Evolutionary conservation across 2,888 invertebrate species (phyloP), one percentile per base, ranked within the genome.

Genomic region (Drosophila sordidapex): DNA sequence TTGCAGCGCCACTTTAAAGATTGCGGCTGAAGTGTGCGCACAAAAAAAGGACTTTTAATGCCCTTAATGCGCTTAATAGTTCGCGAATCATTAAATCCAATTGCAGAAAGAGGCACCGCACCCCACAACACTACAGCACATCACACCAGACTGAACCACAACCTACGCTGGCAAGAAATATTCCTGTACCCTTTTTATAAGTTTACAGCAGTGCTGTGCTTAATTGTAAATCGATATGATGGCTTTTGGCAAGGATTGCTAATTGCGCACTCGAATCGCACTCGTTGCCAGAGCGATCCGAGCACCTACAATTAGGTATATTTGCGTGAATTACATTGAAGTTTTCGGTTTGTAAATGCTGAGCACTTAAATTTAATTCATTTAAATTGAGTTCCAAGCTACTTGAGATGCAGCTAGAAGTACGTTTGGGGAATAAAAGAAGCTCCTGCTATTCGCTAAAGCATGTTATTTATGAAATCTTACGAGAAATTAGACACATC

Each of bases 1-100:
- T 33, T 40, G 40, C 5, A 13, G 60, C 38, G 76, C 35, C 59
- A 68, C 66, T 69, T 43, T 77, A 70, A 74, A 49, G 71, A 64
- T 70, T 73, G 72, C 38, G 70, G 61, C 67, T 53, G 52, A 60
- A 70, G 54, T 48, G 52, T 31, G 56, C 31, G 31, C 40, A 60
- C 48, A 68, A 69, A 82, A 40, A 65, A 79, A 54, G 27, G 31
- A 53, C 48, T 71, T 60, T 66, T 76, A 75, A 75, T 66, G 74
- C 85, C 61, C 61, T 86, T 79, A 90, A 87, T 79, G 73, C 75
- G 76, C 77, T 90, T 87, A 88, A 87, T 88, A 90, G 87, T 83
- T 88, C 73, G 82, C 80, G 82, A 83, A 75, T 88, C 90, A 90
- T 87, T 87, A 88, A 87, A 76, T 90, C 79, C 77, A 74, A 81